Conservation (phyloP, 2,113 vertebrate genomes). For the Neodon shergylaensis region DNA sequence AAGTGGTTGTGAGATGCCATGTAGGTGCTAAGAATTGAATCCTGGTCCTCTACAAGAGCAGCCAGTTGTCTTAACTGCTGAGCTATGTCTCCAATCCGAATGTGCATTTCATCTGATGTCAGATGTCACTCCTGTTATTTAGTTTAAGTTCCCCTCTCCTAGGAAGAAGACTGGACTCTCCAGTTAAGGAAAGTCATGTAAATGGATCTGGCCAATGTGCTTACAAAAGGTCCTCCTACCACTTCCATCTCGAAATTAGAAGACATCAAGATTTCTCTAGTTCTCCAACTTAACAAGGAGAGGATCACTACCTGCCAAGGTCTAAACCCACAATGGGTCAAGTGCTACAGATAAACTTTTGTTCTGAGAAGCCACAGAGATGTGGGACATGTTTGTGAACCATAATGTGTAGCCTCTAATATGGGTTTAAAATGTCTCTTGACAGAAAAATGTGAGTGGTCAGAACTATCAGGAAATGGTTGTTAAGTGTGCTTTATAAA, state of each 20-base stretch:
- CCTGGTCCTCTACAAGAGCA: background rate
- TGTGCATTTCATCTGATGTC: background rate
- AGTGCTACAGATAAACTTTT: background rate
- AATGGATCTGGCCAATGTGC: background rate
- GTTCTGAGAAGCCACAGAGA: background rate
- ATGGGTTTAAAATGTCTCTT: background rate
- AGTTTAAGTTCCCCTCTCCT: background rate
- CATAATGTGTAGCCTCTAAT: background rate
- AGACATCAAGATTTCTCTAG: background rate
- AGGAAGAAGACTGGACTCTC: background rate
- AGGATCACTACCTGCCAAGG: background rate
- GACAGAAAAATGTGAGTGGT: background rate
- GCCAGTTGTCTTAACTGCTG: background rate
- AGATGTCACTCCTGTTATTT: background rate
- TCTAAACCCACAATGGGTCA: background rate
- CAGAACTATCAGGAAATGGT: background rate
- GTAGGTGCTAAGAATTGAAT: background rate
- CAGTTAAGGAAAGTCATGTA: accelerated
- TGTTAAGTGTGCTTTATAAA: no score
- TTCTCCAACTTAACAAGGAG: background rate
- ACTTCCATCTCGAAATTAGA: background rate
- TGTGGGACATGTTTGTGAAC: background rate
- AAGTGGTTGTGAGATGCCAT: background rate
- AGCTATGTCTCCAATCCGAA: background rate
- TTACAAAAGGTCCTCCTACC: background rate